Percentiles rank a stretch among this genome's conserved stretches.
Conservation (phyloP, 2,888 invertebrate genomes). For the Pseudococcus viburni region DNA sequence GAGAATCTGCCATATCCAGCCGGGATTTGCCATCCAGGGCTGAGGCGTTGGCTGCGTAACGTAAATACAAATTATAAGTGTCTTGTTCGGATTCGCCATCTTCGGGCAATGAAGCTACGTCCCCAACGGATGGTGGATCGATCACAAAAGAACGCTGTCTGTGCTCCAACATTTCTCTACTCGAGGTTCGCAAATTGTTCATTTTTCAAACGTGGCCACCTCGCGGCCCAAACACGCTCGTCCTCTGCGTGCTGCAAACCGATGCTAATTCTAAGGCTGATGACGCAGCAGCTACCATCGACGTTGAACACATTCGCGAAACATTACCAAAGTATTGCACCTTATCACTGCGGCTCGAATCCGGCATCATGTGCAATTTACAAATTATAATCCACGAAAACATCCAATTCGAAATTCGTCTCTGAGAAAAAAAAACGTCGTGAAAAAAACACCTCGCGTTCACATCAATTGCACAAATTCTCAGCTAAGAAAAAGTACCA, state of each 20-base stretch:
- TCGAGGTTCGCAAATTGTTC: slow-evolving; percentile 49
- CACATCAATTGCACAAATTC: background rate
- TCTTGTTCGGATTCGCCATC: slow-evolving; percentile 57
- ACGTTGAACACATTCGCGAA: slow-evolving; percentile 2
- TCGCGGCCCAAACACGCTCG: slow-evolving; percentile 10
- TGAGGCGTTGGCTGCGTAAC: slow-evolving; percentile 45
- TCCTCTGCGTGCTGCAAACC: background rate
- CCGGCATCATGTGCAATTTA: slow-evolving; percentile 28
- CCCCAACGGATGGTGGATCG: slow-evolving; percentile 41
- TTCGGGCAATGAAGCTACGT: slow-evolving; percentile 59
- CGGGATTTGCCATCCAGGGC: slow-evolving; percentile 5
- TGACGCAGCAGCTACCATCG: background rate
- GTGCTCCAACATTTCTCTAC: slow-evolving; percentile 65
- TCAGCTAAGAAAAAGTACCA: background rate
- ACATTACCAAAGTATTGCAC: background rate
- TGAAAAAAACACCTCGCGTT: background rate
- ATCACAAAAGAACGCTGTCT: slow-evolving; percentile 62
- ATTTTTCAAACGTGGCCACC: slow-evolving; percentile 48
- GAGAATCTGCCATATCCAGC: slow-evolving; percentile 21
- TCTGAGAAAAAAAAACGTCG: background rate
- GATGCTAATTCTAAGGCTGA: background rate
- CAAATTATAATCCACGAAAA: background rate
- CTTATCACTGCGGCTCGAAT: slow-evolving; percentile 9
- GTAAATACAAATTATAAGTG: slow-evolving; percentile 37
- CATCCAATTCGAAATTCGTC: background rate